Evolutionary conservation across 2,797 vertebrate species (phyloP), one percentile per base, ranked within the genome.

Genomic region (Acanthopagrus latus): DNA sequence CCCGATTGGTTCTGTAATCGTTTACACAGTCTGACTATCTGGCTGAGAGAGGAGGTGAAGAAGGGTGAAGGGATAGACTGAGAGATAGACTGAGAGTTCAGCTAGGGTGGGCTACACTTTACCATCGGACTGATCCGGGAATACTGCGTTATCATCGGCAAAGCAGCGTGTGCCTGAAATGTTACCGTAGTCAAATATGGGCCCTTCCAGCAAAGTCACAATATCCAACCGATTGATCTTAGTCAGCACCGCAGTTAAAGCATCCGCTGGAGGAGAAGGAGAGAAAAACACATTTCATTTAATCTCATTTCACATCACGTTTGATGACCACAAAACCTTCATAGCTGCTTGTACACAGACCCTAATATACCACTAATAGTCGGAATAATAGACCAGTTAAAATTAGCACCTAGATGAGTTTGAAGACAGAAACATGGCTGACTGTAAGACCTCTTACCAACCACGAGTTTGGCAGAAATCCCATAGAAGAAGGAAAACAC

Each of bases 181-280:
- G 96, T 99, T 99, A 96, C 98, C 98, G 94, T 99, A 99, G 95
- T 99, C 98, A 96, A 99, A 99, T 96, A 99, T 99, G 94, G 98
- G 98, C 95, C 98, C 98, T 97, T 99, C 98, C 95, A 99, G 96
- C 94, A 99, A 96, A 93, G 98, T 99, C 95, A 99, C 98, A 92
- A 99, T 99, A 96, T 99, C 98, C 96, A 99, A 97, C 90, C 98
- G 97, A 95, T 98, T 99, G 95, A 99, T 97, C 97, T 99, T 99
- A 95, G 97, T 97, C 96, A 99, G 96, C 95, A 98, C 96, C 78
- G 97, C 92, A 71, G 97, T 97, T 98, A 99, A 97, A 97, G 96
- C 96, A 95, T 99, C 98, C 96, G 98, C 98, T 99, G 60, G 13
- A 65, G 93, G 85, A 33, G 33, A 38, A 1, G 95, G 94, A 86